Percentiles rank a stretch among this genome's conserved stretches.
These are phyloP conservation scores for Germaria angustata DNA, from an alignment of 2,888 invertebrate genomes.

Conservation along the genomic window DNA sequence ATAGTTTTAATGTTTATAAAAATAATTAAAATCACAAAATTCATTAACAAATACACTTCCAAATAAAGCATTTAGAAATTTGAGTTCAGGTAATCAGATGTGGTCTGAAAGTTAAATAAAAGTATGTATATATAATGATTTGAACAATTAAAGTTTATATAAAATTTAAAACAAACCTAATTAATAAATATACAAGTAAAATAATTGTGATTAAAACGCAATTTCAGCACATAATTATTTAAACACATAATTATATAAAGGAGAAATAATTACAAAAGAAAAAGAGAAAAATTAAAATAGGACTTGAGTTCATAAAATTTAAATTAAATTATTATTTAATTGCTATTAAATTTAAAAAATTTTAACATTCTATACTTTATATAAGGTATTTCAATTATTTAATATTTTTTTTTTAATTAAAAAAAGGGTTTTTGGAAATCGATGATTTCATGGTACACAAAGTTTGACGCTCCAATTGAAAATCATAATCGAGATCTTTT, in stretches of 20 bases:
- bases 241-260: not conserved
- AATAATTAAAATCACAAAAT: too few relatives aligned
- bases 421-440: conserved; percentile 79
- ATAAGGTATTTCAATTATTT: conserved; percentile 31
- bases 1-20: too few relatives aligned
- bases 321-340: not conserved
- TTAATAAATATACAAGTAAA: not conserved
- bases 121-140: too few relatives aligned
- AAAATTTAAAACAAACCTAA: not conserved
- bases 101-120: too few relatives aligned
- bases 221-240: too few relatives aligned
- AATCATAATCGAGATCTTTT: conserved; percentile 78
- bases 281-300: too few relatives aligned
- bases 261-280: too few relatives aligned
- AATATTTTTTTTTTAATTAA: conserved; percentile 69
- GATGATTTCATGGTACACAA: conserved; percentile 80
- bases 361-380: conserved; percentile 18
- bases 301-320: not conserved
- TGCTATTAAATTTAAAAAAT: not conserved
- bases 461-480: conserved; percentile 79
- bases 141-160: not conserved
- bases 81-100: too few relatives aligned
- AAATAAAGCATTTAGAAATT: too few relatives aligned
- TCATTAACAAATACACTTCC: too few relatives aligned
- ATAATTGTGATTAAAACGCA: not conserved